Base-by-base conservation (phyloP, 2,888 invertebrate species). In the Spodoptera exigua region DNA sequence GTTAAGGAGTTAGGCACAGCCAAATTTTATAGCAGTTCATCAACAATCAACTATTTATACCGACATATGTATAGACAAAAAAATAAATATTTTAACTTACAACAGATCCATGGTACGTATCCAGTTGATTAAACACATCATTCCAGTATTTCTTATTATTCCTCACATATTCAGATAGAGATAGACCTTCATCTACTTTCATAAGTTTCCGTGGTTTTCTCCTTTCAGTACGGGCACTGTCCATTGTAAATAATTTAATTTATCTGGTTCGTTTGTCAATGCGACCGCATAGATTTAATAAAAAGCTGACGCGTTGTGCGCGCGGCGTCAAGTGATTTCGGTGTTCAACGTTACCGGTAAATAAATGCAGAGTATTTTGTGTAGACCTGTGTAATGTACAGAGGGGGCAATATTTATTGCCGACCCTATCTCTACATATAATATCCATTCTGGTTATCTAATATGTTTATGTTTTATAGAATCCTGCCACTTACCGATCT, bases 121-220 rank as follows among this genome's bases (percentile, higher is more conserved):
- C 84, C 14, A 91, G 70, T 57, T 85, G 69, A 27, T 81, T 52
- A 48, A 93, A 88, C n/a, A 89, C 76, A 52, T 70, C 76, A 13
- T 78, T 79, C 94, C 94, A 94, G 75, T 93, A 92, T 61, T 81
- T 83, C 72, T 84, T 93, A 58, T 90, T 91, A 2, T 61, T 69
- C 3, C 88, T 86, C 51, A 90, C 71, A 12, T 88, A 86, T 66
- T 87, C 86, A 0, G 81, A 66, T 3, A 75, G 63, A 70, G 89
- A 90, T 58, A 82, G 89, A 69, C 82, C 84, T 1, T 91, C 89
- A 16, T 83, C 88, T 17, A 93, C 76, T 65, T 79, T 84, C 59
- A 83, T 68, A 59, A 91, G 78, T 64, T 88, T 89, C 3, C 88
- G 81, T 1, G 89, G 84, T 70, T 84, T 81, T 63, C 62, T 81